Base-by-base conservation (phyloP, 2,888 invertebrate species). In the Ceraclea dissimilis region DNA sequence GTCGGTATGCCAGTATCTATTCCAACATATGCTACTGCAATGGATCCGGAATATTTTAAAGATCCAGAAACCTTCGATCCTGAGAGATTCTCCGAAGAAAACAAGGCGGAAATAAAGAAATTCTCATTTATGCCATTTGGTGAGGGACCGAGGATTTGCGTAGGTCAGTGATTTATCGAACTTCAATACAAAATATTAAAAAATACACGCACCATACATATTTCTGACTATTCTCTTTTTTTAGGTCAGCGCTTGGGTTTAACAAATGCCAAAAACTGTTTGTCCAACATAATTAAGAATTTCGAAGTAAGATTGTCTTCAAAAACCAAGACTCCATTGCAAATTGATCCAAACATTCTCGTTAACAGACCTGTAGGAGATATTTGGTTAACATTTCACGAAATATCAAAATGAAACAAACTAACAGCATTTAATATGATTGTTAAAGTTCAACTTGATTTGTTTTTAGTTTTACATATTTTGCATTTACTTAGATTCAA, bases 61-160 rank as follows among this genome's bases (percentile, higher is more conserved):
- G 65, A 79, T 16, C 79, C 80, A 0, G 69, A 73, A 1, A 70
- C 67, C 61, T 81, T 79, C 63, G 72, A 78, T 61, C 80, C 80
- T 1, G 76, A 76, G 58, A 66, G 79, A 51, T 79, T 79, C 62
- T 64, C 63, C 17, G 68, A 69, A 6, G 72, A 74, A 52, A 61
- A 58, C 4, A 65, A 64, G 19, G 61, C 57, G 4, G 63, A 64
- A 20, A 65, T 64, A 18, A 65, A 64, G n/a, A 64, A 64, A 31
- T 66, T 66, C n/a, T 64, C 66, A 1, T 71, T 67, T 57, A 59
- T 71, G 53, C 72, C 73, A 1, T 74, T 73, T 54, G 71, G 72
- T 10, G 68, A 70, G 50, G 73, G 73, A 10, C 72, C 72, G 5
- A 65, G 71, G 46, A 67, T 66, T 51, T 73, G 72, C 61, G 63